Evolutionary conservation across 2,888 invertebrate genomes (phyloP), one percentile per base, ranked within the genome.

Genomic region (Tupiocoris notatus): DNA sequence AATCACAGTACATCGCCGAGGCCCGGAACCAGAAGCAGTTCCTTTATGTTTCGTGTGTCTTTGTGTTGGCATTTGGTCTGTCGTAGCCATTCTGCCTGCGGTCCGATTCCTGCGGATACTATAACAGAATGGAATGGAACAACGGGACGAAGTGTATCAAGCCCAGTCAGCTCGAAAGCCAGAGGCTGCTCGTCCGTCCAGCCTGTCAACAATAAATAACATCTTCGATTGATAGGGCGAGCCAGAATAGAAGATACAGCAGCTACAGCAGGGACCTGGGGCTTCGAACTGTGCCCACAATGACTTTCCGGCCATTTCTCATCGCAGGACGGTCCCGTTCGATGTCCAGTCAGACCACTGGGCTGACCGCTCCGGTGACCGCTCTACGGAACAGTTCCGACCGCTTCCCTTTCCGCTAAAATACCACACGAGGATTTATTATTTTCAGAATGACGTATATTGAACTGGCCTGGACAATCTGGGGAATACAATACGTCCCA

Each of bases 161-260:
- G 39, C n/a, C n/a, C n/a, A n/a, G n/a, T n/a, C 39, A 39, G 39
- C 12, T 39, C 6, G 39, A 39, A 39, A 12, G 39, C 39, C 39
- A n/a, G 59, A 2, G n/a, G 6, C 59, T 59, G 54, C 54, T 16
- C n/a, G 17, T n/a, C 24, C 73, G n/a, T 25, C 59, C 23, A 9
- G 24, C 59, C 73, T 73, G 73, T 73, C 73, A 73, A 18, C 73
- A 54, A 73, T 73, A 73, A 73, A 73, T 73, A 73, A 25, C 25
- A 61, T 71, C 71, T 73, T 73, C 73, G 73, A 73, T 73, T 73
- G 73, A 73, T 73, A 62, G 57, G 22, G 73, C 12, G 21, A 57
- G 70, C 39, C 39, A 39, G 39, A 12, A 39, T 39, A 12, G 39
- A 39, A 39, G 39, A 3, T 39, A 39, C 39, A 39, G n/a, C n/a